Evolutionary conservation across 2,113 vertebrate genomes (phyloP).

Genomic region (Crotophaga sulcirostris): DNA sequence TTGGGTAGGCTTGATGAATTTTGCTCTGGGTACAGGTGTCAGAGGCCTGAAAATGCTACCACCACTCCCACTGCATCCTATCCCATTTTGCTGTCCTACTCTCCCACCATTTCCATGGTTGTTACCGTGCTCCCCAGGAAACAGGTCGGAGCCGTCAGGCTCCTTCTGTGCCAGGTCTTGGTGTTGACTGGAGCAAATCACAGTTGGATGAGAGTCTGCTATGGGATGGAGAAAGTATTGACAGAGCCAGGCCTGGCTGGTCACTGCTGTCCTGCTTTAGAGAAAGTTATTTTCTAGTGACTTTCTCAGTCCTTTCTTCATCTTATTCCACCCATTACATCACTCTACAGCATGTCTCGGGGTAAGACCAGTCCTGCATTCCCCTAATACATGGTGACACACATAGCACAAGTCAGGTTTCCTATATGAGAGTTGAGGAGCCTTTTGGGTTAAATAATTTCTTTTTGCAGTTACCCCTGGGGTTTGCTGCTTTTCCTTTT

Average conservation of each 20-base stretch:
- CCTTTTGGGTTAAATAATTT: background rate
- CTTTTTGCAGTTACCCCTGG: background rate
- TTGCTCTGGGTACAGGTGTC: background rate
- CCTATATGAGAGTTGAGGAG: background rate
- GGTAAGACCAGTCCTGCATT: background rate
- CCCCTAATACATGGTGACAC: background rate
- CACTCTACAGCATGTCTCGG: rapidly evolving
- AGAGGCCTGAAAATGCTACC: background rate
- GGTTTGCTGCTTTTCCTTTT: constrained; percentile 9
- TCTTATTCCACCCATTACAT: background rate
- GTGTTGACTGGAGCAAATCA: background rate
- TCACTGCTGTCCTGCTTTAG: background rate
- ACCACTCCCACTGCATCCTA: background rate
- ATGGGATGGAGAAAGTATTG: background rate
- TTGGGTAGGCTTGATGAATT: background rate
- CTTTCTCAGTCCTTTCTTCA: background rate
- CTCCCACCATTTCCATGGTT: background rate
- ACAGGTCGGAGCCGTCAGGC: background rate
- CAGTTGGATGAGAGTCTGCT: background rate
- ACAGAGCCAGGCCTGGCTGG: background rate
- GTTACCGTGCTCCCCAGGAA: background rate
- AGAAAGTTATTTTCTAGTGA: background rate
- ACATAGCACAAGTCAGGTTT: background rate
- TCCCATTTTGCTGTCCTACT: rapidly evolving
- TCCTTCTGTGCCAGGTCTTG: background rate